Evolutionary conservation across 1,140 invertebrate species (phyloP).

Genomic region (Drosophila trapezifrons): DNA sequence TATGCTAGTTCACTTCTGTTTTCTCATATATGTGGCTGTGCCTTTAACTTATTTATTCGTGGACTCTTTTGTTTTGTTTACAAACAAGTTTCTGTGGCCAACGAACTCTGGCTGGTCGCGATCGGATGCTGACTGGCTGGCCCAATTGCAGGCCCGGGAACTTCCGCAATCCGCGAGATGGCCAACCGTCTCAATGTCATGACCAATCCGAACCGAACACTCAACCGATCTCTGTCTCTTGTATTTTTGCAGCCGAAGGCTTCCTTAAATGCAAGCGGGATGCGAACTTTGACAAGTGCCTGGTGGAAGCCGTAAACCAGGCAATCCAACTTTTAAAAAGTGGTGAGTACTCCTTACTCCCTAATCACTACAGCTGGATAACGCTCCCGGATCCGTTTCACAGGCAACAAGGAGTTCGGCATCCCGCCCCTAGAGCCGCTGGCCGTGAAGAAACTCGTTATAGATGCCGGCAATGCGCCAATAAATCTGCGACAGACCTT

Average conservation of each 20-base stretch:
- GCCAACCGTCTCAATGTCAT: slow-evolving; percentile 67
- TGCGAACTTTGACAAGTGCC: slow-evolving; percentile 80
- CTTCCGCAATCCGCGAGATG: slow-evolving; percentile 55
- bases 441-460: slow-evolving; percentile 78
- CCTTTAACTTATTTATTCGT: slow-evolving; percentile 20
- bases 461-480: slow-evolving; percentile 82
- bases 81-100: slow-evolving; percentile 71
- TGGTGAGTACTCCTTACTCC: slow-evolving; percentile 46
- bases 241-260: slow-evolving; percentile 57
- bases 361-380: neutral
- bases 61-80: slow-evolving; percentile 49
- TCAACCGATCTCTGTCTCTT: slow-evolving; percentile 26
- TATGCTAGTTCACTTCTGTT: slow-evolving; percentile 61
- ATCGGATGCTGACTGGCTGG: slow-evolving; percentile 29
- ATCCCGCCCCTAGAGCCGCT: slow-evolving; percentile 83
- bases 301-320: slow-evolving; percentile 79
- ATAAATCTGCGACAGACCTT: slow-evolving; percentile 86
- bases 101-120: slow-evolving; percentile 61
- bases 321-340: slow-evolving; percentile 73
- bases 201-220: slow-evolving; percentile 22
- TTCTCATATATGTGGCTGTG: slow-evolving; percentile 27
- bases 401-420: slow-evolving; percentile 82
- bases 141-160: slow-evolving; percentile 61
- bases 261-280: slow-evolving; percentile 80
- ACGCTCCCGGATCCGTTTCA: slow-evolving; percentile 24